Percentiles rank a stretch among this genome's conserved stretches.
These are phyloP conservation scores for Drosophila arizonae DNA, from an alignment of 1,140 invertebrate genomes.

Conservation along the genomic window DNA sequence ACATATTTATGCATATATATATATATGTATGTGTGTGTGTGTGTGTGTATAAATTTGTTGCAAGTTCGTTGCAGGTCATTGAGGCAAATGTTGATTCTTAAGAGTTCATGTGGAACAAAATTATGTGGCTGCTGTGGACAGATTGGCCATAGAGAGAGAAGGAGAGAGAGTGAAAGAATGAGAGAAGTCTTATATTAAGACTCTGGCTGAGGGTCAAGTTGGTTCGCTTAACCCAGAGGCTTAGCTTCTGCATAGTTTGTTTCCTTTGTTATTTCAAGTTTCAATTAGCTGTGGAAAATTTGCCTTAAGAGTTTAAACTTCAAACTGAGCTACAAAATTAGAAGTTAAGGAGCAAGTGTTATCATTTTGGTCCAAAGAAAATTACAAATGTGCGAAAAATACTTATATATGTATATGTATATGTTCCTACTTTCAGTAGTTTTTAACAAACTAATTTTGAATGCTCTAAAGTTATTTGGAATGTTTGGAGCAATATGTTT, in stretches of 20 bases:
- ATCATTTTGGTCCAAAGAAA: neutral
- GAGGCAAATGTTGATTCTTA: slow-evolving; percentile 62
- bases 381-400: neutral
- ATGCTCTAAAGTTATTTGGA: no score
- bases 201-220: slow-evolving; percentile 1
- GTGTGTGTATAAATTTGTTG: neutral
- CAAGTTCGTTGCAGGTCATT: slow-evolving; percentile 50
- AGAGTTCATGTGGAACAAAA: slow-evolving; percentile 72
- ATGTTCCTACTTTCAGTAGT: no score
- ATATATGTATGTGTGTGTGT: neutral
- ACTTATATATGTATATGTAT: no score
- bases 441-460: no score
- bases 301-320: neutral
- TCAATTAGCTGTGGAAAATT: slow-evolving; percentile 50
- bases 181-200: neutral
- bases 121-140: slow-evolving; percentile 49
- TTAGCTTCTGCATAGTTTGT: slow-evolving; percentile 36
- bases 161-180: neutral
- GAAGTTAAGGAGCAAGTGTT: neutral
- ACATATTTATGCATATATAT: neutral
- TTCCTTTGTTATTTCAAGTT: slow-evolving; percentile 50
- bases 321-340: slow-evolving; percentile 11
- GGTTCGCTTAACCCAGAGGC: slow-evolving; percentile 1
- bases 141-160: neutral
- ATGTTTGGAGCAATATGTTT: no score